These are phyloP conservation scores for Caenorhabditis becei DNA, from an alignment of 2,888 invertebrate species.

Conservation along the genomic window DNA sequence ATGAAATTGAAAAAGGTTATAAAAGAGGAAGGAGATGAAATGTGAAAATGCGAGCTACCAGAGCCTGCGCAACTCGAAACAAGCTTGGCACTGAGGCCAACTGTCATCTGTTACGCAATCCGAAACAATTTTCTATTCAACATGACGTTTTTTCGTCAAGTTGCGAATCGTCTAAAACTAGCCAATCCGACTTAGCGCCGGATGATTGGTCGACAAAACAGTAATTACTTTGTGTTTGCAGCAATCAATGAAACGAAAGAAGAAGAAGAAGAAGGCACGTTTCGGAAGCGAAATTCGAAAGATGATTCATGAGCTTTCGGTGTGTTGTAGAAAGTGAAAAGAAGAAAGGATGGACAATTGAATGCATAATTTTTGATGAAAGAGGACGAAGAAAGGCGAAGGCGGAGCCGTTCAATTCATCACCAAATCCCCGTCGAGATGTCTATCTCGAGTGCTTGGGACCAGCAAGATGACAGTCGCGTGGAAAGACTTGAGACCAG, in stretches of 20 bases:
- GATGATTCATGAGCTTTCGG: conserved; percentile 13
- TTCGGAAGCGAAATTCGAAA: conserved; percentile 31
- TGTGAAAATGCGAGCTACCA: neutral
- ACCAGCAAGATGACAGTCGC: conserved; percentile 50
- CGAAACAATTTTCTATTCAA: conserved; percentile 60
- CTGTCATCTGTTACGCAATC: conserved; percentile 57
- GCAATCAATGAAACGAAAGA: conserved; percentile 50
- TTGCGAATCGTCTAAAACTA: conserved; percentile 56
- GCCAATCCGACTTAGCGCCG: conserved; percentile 60
- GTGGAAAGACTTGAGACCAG: conserved; percentile 15
- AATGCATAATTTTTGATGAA: conserved; percentile 58
- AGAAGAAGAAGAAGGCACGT: neutral
- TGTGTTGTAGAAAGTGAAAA: conserved; percentile 11
- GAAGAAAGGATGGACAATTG: conserved; percentile 36
- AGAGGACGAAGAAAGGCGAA: conserved; percentile 24
- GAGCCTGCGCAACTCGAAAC: conserved; percentile 6
- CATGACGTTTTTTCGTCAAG: conserved; percentile 57
- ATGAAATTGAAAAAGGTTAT: neutral
- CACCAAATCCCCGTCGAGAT: conserved; percentile 53
- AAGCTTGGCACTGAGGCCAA: conserved; percentile 26
- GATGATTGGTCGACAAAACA: conserved; percentile 59
- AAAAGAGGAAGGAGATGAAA: neutral
- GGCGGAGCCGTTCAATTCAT: conserved; percentile 62
- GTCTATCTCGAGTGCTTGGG: conserved; percentile 58
- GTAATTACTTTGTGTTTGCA: conserved; percentile 58